Conservation (phyloP, 2,797 vertebrate genomes). For the Halcyon leucocephala region DNA sequence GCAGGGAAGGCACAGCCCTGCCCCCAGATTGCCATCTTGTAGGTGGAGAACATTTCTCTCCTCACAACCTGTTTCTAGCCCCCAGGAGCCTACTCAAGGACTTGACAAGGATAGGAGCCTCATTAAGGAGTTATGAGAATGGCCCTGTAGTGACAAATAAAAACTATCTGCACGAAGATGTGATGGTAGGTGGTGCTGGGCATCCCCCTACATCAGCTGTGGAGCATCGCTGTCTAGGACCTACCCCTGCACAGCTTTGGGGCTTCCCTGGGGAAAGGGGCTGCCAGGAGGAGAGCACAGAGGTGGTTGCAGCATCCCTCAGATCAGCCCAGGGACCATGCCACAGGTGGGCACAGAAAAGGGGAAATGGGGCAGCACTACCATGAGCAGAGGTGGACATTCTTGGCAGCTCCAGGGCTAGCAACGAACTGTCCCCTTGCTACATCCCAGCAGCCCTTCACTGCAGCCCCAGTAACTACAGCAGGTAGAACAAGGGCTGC, state of each 20-base stretch:
- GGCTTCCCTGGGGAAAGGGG: background rate
- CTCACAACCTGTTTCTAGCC: background rate
- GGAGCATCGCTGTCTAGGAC: background rate
- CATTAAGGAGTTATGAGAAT: background rate
- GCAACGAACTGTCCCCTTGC: background rate
- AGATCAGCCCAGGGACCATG: rapidly evolving
- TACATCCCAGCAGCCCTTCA: background rate
- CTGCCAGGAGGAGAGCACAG: background rate
- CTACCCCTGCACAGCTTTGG: rapidly evolving
- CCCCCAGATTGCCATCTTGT: rapidly evolving
- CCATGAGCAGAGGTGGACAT: background rate
- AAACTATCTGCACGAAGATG: rapidly evolving
- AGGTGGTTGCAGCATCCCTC: background rate
- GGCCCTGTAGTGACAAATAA: background rate
- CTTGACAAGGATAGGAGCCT: background rate
- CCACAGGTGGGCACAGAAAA: rapidly evolving
- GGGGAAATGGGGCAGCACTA: background rate
- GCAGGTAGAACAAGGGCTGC: background rate
- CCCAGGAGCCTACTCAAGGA: background rate
- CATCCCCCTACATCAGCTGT: background rate
- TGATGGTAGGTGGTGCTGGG: background rate
- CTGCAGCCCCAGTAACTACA: background rate
- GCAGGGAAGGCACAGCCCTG: rapidly evolving
- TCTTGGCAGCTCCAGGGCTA: background rate
- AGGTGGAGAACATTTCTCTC: background rate